Base-by-base conservation (phyloP, 2,888 invertebrate species). In the Callinectes sapidus region DNA sequence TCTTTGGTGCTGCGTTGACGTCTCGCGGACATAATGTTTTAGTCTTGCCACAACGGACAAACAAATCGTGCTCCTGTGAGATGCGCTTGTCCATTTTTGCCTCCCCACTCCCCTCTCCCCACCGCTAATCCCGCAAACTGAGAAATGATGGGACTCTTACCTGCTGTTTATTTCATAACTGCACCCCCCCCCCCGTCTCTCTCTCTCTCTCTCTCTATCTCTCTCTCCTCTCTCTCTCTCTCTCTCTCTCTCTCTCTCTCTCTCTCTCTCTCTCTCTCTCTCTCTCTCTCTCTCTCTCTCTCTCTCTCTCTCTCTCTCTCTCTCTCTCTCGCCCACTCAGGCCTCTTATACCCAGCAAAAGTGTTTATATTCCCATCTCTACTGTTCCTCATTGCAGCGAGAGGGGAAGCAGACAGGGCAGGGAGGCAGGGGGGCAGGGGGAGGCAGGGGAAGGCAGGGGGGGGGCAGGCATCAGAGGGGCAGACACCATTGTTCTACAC, bases 261-360 rank as follows among this genome's bases (percentile, higher is more conserved):
- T n/a, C 71, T 71, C 71, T 71, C 71, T 61, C 61, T 61, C 28
- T 71, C 71, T 71, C 28, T 28, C 71, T 71, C 71, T 71, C 71
- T 71, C 28, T n/a, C 71, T 71, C n/a, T 71, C 28, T 28, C 71
- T 71, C 71, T 28, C 28, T 28, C 71, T 71, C 71, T 28, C 28
- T 28, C 71, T 71, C 71, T 28, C 28, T 28, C 71, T 71, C 61
- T 71, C 71, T 28, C 28, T 28, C 28, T 71, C 71, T 71, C 71
- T 71, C 71, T 71, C 71, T 28, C 28, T 28, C 28, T 71, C 71
- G 28, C 71, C n/a, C n/a, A 71, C 28, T 81, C 81, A 81, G 81
- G 32, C 35, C 81, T 81, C 81, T 81, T 16, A 32, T n/a, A 35
- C 16, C 35, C 35, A 13, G 32, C 35, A 1, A 81, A 32, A 35